Base-by-base conservation (phyloP, 2,113 vertebrate species). In the Centropristis striata region DNA sequence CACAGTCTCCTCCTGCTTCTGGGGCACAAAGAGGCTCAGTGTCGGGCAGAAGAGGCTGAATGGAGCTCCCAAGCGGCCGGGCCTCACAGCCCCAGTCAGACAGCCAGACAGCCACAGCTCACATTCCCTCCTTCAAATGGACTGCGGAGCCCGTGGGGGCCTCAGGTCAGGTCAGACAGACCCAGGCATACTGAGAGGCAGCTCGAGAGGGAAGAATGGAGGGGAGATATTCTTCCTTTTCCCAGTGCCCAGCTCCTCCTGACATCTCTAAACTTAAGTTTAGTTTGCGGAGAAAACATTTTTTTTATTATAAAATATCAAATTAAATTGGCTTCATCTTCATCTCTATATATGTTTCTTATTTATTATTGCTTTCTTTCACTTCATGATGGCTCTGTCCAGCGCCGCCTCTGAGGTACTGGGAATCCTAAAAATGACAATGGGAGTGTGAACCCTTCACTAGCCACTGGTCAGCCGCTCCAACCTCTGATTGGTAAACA, bases 1-100 rank as follows among this genome's bases (percentile, higher is more conserved):
- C 15, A 77, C 61, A 80, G 87, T 90, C 88, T 93, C 88, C 85
- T 90, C 88, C 83, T 80, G 90, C 87, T 85, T 75, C 78, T 71
- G 67, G 78, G 81, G 83, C 88, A 94, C 94, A 94, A 94, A 94
- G 94, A 91, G 79, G 75, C 83, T 88, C 90, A 94, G 91, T 94
- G 93, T 94, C 65, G 77, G 80, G 71, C 83, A 90, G 84, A 90
- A 69, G 88, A 86, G 88, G 80, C 86, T 92, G 86, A 92, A 92
- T 91, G 86, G 91, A 87, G 91, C 87, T 93, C 92, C 94, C 92
- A 85, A 85, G 92, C 58, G 90, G 91, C 89, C 66, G 53, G 85
- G 88, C 81, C 81, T 80, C 80, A 70, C 71, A 70, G 77, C 59
- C 78, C 57, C 81, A 51, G 84, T 78, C 80, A 85, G 71, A 86